Conservation (phyloP, 1,140 invertebrate genomes). For the Palaemon carinicauda region DNA sequence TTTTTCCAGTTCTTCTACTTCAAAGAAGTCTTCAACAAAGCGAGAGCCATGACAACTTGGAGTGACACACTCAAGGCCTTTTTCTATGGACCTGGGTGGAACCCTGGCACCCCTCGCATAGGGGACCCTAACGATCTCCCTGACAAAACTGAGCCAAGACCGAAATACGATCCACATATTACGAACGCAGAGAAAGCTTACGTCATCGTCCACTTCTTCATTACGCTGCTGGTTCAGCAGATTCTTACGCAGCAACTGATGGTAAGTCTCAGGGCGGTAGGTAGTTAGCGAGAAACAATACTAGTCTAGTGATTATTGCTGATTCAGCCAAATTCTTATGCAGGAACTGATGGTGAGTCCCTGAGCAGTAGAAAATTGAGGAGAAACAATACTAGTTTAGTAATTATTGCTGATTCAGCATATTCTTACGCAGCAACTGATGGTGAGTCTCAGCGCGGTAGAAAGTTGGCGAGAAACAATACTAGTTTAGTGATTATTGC, state of each 20-base stretch:
- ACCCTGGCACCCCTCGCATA: slow-evolving; percentile 32
- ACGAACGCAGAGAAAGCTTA: slow-evolving; percentile 76
- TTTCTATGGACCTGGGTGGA: slow-evolving; percentile 46
- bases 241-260: not conserved
- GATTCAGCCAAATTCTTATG: no score
- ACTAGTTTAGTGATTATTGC: no score
- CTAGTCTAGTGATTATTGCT: no score
- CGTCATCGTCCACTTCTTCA: slow-evolving; percentile 74
- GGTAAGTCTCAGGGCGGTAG: not conserved
- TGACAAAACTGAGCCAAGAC: slow-evolving; percentile 60
- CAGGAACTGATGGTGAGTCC: no score
- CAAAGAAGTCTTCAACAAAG: slow-evolving; percentile 3
- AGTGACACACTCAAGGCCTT: slow-evolving; percentile 27
- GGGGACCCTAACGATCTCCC: slow-evolving; percentile 62
- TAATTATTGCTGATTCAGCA: slow-evolving; percentile 63
- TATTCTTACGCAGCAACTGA: not conserved
- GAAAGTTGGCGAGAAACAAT: no score
- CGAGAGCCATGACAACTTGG: slow-evolving; percentile 23
- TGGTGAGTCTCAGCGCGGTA: not conserved
- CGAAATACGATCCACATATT: slow-evolving; percentile 75
- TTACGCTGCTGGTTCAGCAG: slow-evolving; percentile 66
- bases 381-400: no score
- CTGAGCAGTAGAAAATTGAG: no score
- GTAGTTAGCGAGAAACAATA: no score
- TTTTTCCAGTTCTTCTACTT: slow-evolving; percentile 29